Evolutionary conservation across 2,797 vertebrate genomes (phyloP), one percentile per base, ranked within the genome.

Genomic region (Phoeniculus purpureus): DNA sequence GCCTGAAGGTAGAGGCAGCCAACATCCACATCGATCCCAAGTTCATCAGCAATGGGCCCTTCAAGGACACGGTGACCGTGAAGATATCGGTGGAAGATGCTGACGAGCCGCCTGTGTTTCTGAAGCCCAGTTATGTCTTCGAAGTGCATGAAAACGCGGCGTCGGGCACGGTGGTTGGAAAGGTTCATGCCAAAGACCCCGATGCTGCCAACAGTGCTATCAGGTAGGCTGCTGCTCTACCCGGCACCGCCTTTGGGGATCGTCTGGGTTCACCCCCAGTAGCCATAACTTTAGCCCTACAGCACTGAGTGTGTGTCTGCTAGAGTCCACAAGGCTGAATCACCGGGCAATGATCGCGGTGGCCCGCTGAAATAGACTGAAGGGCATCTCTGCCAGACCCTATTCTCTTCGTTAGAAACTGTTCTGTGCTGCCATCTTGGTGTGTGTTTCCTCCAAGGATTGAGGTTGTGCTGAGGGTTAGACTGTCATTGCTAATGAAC

Each of bases 111-210:
- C 99, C 99, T 0, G 97, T 98, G 84, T 99, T 99, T 94, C 95
- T 98, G 85, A 98, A 98, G 70, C 97, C 98, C 59, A 97, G 96
- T 94, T 99, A 99, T 52, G 97, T 97, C 27, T 98, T 99, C 7
- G 98, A 99, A 98, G 99, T 99, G 40, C 98, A 98, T 94, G 99
- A 99, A 96, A 99, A 99, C 7, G 98, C 98, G 25, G 98, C 98
- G 4, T 97, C 97, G 71, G 98, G 98, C 70, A 98, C 98, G 17
- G 84, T 96, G 93, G 99, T 99, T 94, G 99, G 99, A 37, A 98
- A 98, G 87, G 99, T 99, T 26, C 98, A 99, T 65, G 99, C 99
- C 96, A 99, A 99, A 98, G 99, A 99, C 95, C 99, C 98, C 0
- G 99, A 99, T 78, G 98, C 98, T 80, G 98, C 98, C 91, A 99